Base-by-base conservation (phyloP, 2,888 invertebrate genomes). In the Macrosoma leucophasiata region DNA sequence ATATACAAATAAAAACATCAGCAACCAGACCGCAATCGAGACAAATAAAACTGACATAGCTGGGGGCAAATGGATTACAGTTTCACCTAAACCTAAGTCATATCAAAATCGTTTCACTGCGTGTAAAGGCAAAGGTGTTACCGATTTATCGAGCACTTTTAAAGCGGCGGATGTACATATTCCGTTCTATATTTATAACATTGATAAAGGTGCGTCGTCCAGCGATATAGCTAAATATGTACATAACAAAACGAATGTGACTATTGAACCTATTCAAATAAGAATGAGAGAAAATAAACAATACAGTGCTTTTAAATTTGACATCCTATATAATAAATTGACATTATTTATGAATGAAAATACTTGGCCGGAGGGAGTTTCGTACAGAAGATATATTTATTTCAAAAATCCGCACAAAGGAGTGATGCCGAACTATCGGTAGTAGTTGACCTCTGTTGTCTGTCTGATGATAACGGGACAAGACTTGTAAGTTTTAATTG, bases 331-430 rank as follows among this genome's bases (percentile, higher is more conserved):
- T 43, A 9, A 33, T 39, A 10, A 46, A 39, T 9, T 7, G 31
- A 26, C 34, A 39, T 13, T 35, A 11, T 46, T 39, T 38, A 28
- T 50, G 23, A 33, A 44, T 33, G 39, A 42, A 4, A 25, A 31
- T 1, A 28, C 47, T 7, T 47, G 46, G 46, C 47, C 46, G 0
- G 22, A 36, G n/a, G 43, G 47, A 1, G 39, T 50, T 11, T 22
- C 36, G 1, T 48, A 44, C 14, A 38, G 48, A 11, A 38, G 41
- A 4, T 48, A 45, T 24, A 32, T 48, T 7, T 25, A 39, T 39
- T 44, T 29, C 14, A 28, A 22, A 35, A 25, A 36, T 9, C 26
- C 15, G 31, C 12, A 13, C 13, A 10, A 22, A 7, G 7, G 4
- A 21, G 18, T n/a, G 9, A 14, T 1, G 11, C 17, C 9, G 17